A percentile compares a stretch with the other conserved stretches of the same genome.
Conservation (phyloP, 30 jellyfish, hydroid and myxozoan genomes). For the Morbakka virulenta region DNA sequence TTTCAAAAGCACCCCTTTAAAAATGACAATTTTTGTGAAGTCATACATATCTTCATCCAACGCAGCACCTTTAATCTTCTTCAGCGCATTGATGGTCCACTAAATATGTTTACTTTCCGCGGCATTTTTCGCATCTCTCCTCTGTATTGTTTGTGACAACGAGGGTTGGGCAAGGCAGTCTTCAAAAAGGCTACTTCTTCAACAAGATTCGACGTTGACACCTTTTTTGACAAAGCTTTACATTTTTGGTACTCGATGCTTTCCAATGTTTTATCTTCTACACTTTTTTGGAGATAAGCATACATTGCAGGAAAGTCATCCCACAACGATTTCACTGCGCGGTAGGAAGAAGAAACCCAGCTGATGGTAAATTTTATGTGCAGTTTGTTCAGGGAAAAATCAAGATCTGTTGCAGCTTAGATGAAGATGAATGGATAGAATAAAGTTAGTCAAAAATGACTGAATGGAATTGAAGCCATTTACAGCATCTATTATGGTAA, state of each 20-base stretch:
- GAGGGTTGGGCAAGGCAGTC: constrained; percentile 25
- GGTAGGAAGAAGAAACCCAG: constrained; percentile 31
- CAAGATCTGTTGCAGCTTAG: constrained; percentile 31
- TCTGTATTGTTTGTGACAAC: constrained; percentile 19
- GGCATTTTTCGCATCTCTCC: constrained; percentile 1
- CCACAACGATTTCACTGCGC: constrained; percentile 9
- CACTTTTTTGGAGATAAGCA: constrained; percentile 1
- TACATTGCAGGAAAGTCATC: constrained; percentile 8
- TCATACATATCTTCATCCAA: not conserved
- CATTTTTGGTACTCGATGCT: not conserved
- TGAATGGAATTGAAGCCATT: no score
- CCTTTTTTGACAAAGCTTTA: not conserved
- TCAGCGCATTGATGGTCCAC: constrained; percentile 27
- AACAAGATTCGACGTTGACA: constrained; percentile 8
- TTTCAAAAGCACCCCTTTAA: constrained; percentile 13
- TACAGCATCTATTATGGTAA: not conserved
- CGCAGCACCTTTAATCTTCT: constrained; percentile 8
- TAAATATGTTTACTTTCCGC: not conserved
- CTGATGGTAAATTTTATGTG: constrained; percentile 25
- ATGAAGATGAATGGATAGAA: constrained; percentile 15
- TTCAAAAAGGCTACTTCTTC: constrained; percentile 25
- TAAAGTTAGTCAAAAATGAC: not conserved
- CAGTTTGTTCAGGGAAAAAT: constrained; percentile 1
- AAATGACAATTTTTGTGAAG: not conserved
- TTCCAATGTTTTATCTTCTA: no score